Base-by-base conservation (phyloP, 1,140 invertebrate genomes). In the Kradibia gibbosae region DNA sequence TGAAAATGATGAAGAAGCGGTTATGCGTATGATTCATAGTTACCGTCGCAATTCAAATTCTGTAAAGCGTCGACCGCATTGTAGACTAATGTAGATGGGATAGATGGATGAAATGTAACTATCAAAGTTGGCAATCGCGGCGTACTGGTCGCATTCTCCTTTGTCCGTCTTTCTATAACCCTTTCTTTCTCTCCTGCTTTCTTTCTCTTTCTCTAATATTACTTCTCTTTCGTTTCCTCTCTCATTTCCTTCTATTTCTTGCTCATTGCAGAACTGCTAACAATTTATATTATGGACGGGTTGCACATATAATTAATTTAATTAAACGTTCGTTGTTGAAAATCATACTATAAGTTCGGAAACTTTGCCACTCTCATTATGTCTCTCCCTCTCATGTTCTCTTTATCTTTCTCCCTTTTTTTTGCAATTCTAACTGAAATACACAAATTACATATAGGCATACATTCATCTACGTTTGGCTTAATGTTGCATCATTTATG, bases 261-360 rank as follows among this genome's bases (percentile, higher is more conserved):
- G 78, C 78, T 84, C 25, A 42, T 74, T 73, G 85, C 83, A 86
- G 85, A 86, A 84, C 88, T 88, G 84, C 88, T 89, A 87, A 86
- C 86, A 91, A 91, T 91, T 91, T 90, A 90, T 90, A 90, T 91
- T 87, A 89, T 88, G 86, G 86, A 84, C 87, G 87, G 86, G 86
- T 48, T 70, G 71, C 86, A 89, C 90, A 90, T 91, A 91, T 91
- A 90, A 91, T 91, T 91, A 91, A 91, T 90, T 91, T 91, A 91
- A 91, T 91, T 91, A 91, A 91, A 91, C 88, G 86, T 85, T 83
- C 86, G 83, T 85, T 87, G 86, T 86, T 88, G 89, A 91, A 90
- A 91, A 90, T 89, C 88, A 88, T 91, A 86, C 89, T 88, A 88
- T 91, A 90, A 90, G 89, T 90, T 90, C 82, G 84, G 86, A 86